These are phyloP conservation scores for Galago senegalensis DNA, from an alignment of 2,797 vertebrate species.

Conservation along the genomic window DNA sequence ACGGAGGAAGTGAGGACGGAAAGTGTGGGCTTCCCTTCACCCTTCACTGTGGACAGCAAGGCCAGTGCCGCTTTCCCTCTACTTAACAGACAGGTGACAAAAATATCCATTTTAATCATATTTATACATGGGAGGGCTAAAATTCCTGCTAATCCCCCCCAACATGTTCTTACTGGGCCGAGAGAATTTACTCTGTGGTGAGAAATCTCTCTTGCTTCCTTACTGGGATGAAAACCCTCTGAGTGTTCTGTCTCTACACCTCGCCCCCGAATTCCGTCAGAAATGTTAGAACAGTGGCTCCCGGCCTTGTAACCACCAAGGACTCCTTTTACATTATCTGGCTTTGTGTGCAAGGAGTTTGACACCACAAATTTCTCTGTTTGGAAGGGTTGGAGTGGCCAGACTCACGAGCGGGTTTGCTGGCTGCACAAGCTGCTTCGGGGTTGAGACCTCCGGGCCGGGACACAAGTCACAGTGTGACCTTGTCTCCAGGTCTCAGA, in stretches of 20 bases:
- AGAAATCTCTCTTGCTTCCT: conserved; percentile 63
- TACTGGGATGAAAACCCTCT: neutral
- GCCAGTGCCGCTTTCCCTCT: neutral
- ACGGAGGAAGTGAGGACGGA: neutral
- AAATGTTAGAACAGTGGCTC: neutral
- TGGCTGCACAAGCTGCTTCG: neutral
- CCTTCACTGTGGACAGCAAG: neutral
- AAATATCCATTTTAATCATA: conserved; percentile 21
- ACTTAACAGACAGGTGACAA: conserved; percentile 16
- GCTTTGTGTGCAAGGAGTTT: neutral
- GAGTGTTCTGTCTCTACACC: neutral
- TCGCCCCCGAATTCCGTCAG: neutral
- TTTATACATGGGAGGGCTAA: conserved; percentile 32
- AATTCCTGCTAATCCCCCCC: conserved; percentile 60
- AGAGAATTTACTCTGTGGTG: conserved; percentile 62
- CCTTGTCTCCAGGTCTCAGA: neutral
- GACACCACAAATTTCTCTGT: neutral
- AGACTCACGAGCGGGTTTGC: neutral
- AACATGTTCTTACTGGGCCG: conserved; percentile 19
- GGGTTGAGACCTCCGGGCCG: neutral
- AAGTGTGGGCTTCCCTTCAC: neutral
- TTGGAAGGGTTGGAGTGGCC: neutral
- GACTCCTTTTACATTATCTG: neutral
- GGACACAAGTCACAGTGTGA: neutral
- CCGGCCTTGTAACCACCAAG: neutral